Evolutionary conservation across 2,888 invertebrate species (phyloP), one percentile per base, ranked within the genome.

Genomic region (Charanyca ferruginea): DNA sequence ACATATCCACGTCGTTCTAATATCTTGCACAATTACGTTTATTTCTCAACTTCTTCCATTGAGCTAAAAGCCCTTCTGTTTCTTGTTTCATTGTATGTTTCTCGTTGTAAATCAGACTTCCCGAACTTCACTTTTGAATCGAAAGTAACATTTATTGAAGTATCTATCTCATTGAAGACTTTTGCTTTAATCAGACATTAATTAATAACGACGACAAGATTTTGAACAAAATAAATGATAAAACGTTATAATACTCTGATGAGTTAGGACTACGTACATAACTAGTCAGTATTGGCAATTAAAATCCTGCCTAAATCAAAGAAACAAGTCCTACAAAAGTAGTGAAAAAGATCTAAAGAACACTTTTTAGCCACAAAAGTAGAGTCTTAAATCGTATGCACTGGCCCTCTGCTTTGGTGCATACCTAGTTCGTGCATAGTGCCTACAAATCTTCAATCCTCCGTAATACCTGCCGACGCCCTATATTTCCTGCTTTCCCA

Each of bases 401-500:
- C 20, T 42, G 16, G 16, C 48, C 58, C 58, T 38, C 53, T 69
- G 57, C 60, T 54, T 23, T 74, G 45, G 58, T 54, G 73, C 73
- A 70, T 55, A 62, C 57, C 53, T 44, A 51, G 63, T 68, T 54
- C 73, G 73, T 69, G 73, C 45, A 11, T 28, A 18, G 58, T 74
- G 75, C 71, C 74, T 70, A 77, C 66, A 52, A 80, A 80, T 75
- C 73, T 73, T 69, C 45, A 60, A 42, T 68, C 45, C 53, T 35
- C 73, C 32, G 73, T 71, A 75, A 48, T 67, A 66, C 68, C 59
- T 72, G 62, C 60, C 66, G 65, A 68, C 73, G 73, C 60, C 60
- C 58, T 54, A 45, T 66, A 63, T 65, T 53, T 62, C 55, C 61
- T 23, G 28, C 53, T 22, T 25, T 59, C 51, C 32, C 53, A 32